Base-by-base conservation (phyloP, 2,888 invertebrate genomes). In the Syritta pipiens region DNA sequence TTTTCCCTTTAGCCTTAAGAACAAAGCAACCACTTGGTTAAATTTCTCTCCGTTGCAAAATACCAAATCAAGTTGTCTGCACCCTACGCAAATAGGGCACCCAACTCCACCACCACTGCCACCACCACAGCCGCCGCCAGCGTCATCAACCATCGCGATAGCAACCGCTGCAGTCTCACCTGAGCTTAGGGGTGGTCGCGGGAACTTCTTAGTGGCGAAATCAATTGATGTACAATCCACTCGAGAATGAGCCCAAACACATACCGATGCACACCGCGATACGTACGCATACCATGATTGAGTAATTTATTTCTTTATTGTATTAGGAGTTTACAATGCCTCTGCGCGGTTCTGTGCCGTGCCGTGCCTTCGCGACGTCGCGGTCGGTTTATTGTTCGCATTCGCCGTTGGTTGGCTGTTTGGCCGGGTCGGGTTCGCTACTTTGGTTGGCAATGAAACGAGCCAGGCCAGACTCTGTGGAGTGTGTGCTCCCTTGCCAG, bases 281-380 rank as follows among this genome's bases (percentile, higher is more conserved):
- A 48, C 20, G 12, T 55, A 55, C 49, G 53, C 71, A 62, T 69
- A 48, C 69, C 55, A 68, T 48, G 79, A 75, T 81, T 75, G 87
- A 88, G 87, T 87, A 87, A 87, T 87, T 87, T 87, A 87, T 87
- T 87, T 88, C 87, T 88, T 87, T 87, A 87, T 87, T 87, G 88
- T 87, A 86, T 87, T 86, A 86, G 84, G 84, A 85, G 83, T 83
- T 83, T 84, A 83, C 84, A 83, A 83, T 83, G 40, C 63, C 48
- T 62, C 22, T 48, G 37, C 40, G 26, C 59, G n/a, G n/a, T n/a
- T n/a, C n/a, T n/a, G n/a, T n/a, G n/a, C n/a, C n/a, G n/a, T n/a
- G n/a, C n/a, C n/a, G n/a, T n/a, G n/a, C n/a, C n/a, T n/a, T n/a
- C n/a, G n/a, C n/a, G n/a, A n/a, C n/a, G n/a, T n/a, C n/a, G n/a